Evolutionary conservation across 2,797 vertebrate genomes (phyloP).

Genomic region (Catostomus latipinnis): DNA sequence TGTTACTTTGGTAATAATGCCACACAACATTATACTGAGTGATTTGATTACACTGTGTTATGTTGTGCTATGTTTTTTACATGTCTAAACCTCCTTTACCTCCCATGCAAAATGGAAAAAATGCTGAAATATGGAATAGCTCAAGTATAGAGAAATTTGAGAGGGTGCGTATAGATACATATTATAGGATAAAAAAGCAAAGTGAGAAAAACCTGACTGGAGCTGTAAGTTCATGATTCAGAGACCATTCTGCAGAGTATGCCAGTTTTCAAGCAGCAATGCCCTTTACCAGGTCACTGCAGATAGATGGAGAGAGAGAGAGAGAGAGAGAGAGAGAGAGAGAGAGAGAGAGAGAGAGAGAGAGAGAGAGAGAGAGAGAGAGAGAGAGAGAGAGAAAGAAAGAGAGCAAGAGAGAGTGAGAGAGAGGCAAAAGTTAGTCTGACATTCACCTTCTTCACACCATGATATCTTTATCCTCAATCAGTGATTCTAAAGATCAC

Average conservation of each 20-base stretch:
- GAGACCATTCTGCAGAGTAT: too few relatives aligned
- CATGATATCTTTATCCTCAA: not conserved
- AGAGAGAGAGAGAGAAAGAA: not conserved
- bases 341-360: not conserved
- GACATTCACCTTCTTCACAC: slow-evolving; percentile 17
- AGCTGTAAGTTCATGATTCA: slow-evolving; percentile 20
- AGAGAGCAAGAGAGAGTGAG: not conserved
- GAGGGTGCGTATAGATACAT: slow-evolving; percentile 11
- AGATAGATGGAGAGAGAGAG: slow-evolving; percentile 7
- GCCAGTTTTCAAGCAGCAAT: slow-evolving; percentile 7
- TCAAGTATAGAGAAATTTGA: slow-evolving; percentile 5
- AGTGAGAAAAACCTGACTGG: slow-evolving; percentile 16
- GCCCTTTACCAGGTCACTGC: slow-evolving; percentile 45
- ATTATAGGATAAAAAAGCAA: slow-evolving; percentile 26
- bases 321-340: slow-evolving; percentile 18
- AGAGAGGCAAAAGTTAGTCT: not conserved
- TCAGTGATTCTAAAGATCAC: slow-evolving; percentile 34
- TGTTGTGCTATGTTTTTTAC: not conserved
- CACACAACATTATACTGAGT: too few relatives aligned
- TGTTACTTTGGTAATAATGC: too few relatives aligned
- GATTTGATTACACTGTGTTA: too few relatives aligned
- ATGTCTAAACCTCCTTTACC: not conserved
- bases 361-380: not conserved
- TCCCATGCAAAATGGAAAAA: slow-evolving; percentile 3
- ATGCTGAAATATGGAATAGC: slow-evolving; percentile 1